phyloP scores from a whole-genome alignment of 2,888 invertebrate species.

The Nematopogon swammerdamellus region DNA sequence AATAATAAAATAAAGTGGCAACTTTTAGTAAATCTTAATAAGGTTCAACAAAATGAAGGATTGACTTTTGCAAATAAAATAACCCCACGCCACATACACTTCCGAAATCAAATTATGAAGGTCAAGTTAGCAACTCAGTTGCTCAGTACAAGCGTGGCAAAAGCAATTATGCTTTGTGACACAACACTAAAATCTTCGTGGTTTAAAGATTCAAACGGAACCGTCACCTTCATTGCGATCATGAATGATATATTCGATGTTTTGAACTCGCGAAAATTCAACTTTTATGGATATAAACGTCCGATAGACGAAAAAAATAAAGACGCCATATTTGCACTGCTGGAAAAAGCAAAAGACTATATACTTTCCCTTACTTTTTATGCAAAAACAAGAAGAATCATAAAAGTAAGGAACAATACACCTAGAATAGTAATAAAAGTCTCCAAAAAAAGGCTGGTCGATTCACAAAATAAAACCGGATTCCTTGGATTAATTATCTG shows the following conservation, averaged over 20 bases:
- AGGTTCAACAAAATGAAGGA: slow-evolving; percentile 4
- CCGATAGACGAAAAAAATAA: slow-evolving; percentile 1
- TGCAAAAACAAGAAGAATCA: background rate
- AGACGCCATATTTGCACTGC: background rate
- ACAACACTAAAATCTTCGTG: slow-evolving; percentile 1
- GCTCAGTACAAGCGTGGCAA: slow-evolving; percentile 7
- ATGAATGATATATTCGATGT: slow-evolving; percentile 7
- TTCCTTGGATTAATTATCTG: slow-evolving; percentile 7
- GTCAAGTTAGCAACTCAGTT: slow-evolving; percentile 6
- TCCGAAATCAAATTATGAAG: slow-evolving; percentile 6
- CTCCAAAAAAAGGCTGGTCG: background rate
- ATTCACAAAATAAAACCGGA: slow-evolving; percentile 3
- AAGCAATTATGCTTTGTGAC: slow-evolving; percentile 4
- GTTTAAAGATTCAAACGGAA: slow-evolving; percentile 1
- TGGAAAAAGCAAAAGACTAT: slow-evolving; percentile 2
- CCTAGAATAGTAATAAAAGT: background rate
- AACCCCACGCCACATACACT: slow-evolving; percentile 1
- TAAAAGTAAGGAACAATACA: background rate
- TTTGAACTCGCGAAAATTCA: slow-evolving; percentile 3
- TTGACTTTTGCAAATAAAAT: slow-evolving; percentile 4
- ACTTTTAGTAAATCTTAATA: slow-evolving; percentile 1
- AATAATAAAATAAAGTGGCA: slow-evolving; percentile 2
- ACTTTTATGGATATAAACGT: slow-evolving; percentile 1
- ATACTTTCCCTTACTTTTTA: background rate
- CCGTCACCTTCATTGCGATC: background rate